Evolutionary conservation across 2,113 vertebrate genomes (phyloP).

Genomic region (Hepsetus odoe): DNA sequence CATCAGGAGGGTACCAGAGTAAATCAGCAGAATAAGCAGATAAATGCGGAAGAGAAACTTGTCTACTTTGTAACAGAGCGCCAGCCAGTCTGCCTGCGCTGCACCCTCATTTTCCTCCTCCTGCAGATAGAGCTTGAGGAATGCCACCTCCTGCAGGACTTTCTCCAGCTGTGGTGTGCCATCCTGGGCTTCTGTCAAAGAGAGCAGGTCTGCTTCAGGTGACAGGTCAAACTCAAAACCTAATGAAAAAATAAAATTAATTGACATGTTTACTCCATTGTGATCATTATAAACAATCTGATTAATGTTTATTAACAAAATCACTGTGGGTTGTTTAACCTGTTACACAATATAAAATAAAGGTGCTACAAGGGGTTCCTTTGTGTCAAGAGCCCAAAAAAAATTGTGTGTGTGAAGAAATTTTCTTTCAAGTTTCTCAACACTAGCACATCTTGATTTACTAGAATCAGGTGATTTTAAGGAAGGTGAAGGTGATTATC

Average conservation of each 20-base stretch:
- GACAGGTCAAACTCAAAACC: conserved; percentile 71
- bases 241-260: conserved; percentile 36
- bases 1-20: conserved; percentile 74
- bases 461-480: too few species aligned
- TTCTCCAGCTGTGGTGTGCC: conserved; percentile 68
- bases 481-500: too few species aligned
- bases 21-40: conserved; percentile 74
- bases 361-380: too few species aligned
- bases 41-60: conserved; percentile 79
- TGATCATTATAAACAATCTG: too few species aligned
- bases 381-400: too few species aligned
- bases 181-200: conserved; percentile 63
- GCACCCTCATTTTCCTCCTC: conserved; percentile 67
- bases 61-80: conserved; percentile 80
- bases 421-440: too few species aligned
- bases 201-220: conserved; percentile 71
- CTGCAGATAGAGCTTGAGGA: conserved; percentile 70
- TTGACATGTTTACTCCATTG: background rate
- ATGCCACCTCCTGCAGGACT: conserved; percentile 76
- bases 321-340: too few species aligned
- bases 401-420: too few species aligned
- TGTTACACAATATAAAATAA: too few species aligned
- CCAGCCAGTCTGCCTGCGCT: conserved; percentile 75
- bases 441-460: too few species aligned
- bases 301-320: too few species aligned